Conservation (phyloP, 2,888 invertebrate species). For the Periphyllus acericola region DNA sequence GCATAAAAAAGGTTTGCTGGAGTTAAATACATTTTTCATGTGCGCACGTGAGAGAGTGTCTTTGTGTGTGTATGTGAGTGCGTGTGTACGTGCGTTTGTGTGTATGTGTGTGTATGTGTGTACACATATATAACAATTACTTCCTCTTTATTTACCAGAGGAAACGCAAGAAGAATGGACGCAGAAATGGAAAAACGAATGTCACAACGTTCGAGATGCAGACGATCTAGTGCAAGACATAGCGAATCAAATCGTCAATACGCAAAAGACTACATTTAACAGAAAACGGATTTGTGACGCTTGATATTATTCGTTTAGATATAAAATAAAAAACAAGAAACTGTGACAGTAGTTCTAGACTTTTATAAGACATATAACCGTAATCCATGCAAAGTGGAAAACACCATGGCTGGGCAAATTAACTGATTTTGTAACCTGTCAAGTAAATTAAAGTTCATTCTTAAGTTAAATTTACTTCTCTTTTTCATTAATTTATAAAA, state of each 20-base stretch:
- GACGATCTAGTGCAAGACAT: slow-evolving; percentile 39
- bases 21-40: not conserved
- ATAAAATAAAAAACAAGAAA: not conserved
- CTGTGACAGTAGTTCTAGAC: too few relatives aligned
- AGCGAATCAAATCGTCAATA: not conserved
- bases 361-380: too few relatives aligned
- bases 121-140: too few relatives aligned
- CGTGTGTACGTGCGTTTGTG: not conserved
- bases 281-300: not conserved
- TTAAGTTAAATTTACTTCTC: too few relatives aligned
- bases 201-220: slow-evolving; percentile 14
- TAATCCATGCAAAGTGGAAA: too few relatives aligned
- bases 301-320: not conserved
- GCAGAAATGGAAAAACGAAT: slow-evolving; percentile 35
- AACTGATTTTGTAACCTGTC: too few relatives aligned
- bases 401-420: too few relatives aligned
- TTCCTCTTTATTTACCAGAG: slow-evolving; percentile 1
- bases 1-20: slow-evolving; percentile 12
- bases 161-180: slow-evolving; percentile 39
- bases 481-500: too few relatives aligned
- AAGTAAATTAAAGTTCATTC: too few relatives aligned
- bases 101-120: too few relatives aligned
- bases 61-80: not conserved
- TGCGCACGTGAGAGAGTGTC: not conserved
- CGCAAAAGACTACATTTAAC: not conserved